phyloP scores from a whole-genome alignment of 2,797 vertebrate genomes.

The Xyrichtys novacula region DNA sequence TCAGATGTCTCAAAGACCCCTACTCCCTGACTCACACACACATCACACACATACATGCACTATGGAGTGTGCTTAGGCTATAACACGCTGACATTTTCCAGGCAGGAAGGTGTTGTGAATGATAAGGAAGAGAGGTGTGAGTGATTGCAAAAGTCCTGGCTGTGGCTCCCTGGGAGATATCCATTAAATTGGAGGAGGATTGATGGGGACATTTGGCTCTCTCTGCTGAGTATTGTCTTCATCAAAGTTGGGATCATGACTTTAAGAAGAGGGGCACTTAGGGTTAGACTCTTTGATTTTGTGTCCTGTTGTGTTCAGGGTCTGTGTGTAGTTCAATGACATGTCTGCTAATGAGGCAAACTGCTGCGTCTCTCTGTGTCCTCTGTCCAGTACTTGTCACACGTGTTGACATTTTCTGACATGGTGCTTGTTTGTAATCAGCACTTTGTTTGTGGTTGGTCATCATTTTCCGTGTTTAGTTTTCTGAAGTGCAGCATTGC shows the following conservation, averaged over 20 bases:
- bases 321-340: conserved; percentile 15
- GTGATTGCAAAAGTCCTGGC: conserved; percentile 52
- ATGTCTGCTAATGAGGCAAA: conserved; percentile 41
- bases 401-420: conserved; percentile 15
- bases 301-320: conserved; percentile 10
- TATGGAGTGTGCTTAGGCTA: conserved; percentile 35
- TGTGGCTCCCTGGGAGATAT: conserved; percentile 54
- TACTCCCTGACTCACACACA: conserved; percentile 9
- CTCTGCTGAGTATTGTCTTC: conserved; percentile 33
- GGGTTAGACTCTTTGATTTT: conserved; percentile 29
- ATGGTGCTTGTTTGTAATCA: conserved; percentile 5
- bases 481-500: not conserved
- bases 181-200: conserved; percentile 55
- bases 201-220: conserved; percentile 64
- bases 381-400: conserved; percentile 15
- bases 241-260: conserved; percentile 44
- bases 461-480: not conserved
- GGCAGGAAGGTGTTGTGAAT: conserved; percentile 64
- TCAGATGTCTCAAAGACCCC: conserved; percentile 49
- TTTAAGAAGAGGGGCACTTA: conserved; percentile 40
- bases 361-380: conserved; percentile 9
- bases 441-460: not conserved
- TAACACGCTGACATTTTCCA: conserved; percentile 65
- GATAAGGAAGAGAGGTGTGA: conserved; percentile 61
- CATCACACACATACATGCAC: conserved; percentile 10